Conservation (phyloP, 2,888 invertebrate species). For the Eristalinus aeneus region DNA sequence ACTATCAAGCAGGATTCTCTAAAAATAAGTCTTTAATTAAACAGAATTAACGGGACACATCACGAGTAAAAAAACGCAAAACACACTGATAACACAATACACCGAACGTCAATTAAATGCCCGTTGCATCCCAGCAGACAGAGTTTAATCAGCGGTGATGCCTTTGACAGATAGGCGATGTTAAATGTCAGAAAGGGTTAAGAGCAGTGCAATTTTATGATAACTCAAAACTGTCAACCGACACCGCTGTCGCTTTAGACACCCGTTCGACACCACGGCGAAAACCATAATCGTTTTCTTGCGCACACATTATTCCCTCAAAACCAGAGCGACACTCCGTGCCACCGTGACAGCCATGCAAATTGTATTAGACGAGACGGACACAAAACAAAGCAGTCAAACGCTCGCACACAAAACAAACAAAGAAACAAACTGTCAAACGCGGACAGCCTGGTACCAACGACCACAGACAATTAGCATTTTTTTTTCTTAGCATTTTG, state of each 20-base stretch:
- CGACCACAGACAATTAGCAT: conserved; percentile 57
- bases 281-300: not conserved
- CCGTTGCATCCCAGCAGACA: conserved; percentile 1
- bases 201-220: conserved; percentile 19
- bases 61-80: conserved; percentile 3
- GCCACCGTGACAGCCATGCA: conserved; percentile 35
- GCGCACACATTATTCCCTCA: not conserved
- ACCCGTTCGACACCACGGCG: not conserved
- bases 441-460: conserved; percentile 23
- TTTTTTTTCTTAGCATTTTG: not conserved
- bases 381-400: not conserved
- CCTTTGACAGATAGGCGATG: conserved; percentile 15
- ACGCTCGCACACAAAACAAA: conserved; percentile 8
- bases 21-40: conserved; percentile 12
- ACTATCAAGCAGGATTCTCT: conserved; percentile 2
- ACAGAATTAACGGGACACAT: conserved; percentile 1
- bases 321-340: not conserved
- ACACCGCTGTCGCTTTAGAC: not conserved
- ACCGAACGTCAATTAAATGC: not conserved
- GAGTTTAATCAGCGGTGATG: not conserved
- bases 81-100: not conserved
- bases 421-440: conserved; percentile 37
- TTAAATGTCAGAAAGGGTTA: conserved; percentile 40
- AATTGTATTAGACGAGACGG: conserved; percentile 17
- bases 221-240: not conserved